Evolutionary conservation across 1,140 invertebrate species (phyloP), one percentile per base, ranked within the genome.

Genomic region (Mycetomoellerius zeteki): DNA sequence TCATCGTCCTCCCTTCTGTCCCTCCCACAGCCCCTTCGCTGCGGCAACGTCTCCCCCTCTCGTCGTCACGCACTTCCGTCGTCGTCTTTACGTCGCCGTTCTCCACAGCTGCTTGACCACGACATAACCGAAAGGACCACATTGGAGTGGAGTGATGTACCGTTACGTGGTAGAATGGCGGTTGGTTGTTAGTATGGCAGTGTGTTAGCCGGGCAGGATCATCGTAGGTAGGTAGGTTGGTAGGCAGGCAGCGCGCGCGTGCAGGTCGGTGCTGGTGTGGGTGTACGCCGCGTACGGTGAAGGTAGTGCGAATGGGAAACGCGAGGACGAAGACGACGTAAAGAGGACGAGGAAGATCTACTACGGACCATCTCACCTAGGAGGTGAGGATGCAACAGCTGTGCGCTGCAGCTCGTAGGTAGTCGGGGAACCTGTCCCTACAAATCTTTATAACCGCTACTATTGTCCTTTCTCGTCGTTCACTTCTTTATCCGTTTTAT

Each of bases 181-280:
- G 81, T 86, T 91, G 91, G 81, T 86, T 91, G 89, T 92, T 92
- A 93, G 90, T 93, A 89, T 93, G 93, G 93, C 93, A 93, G 92
- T 93, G 92, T 93, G 93, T 93, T 93, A 93, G 85, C 92, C 92
- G 93, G 88, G 91, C 91, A 92, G 91, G 88, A 91, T 90, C 91
- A 91, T 91, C 64, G 91, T 92, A 88, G 91, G 90, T 82, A 88
- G 86, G 91, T 89, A 76, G 90, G 89, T 90, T 81, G 88, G 71
- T 84, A 75, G 80, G 86, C 30, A 78, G 69, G 30, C 50, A 72
- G 72, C 24, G 37, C 30, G 33, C 54, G 33, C n/a, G 62, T 84
- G 89, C 88, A 47, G 84, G 16, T n/a, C 30, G 85, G 14, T 21
- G 43, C 62, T 24, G 65, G 86, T 90, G 89, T 86, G 88, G 82